Evolutionary conservation across 2,888 invertebrate species (phyloP).

Genomic region (Patella pellucida): DNA sequence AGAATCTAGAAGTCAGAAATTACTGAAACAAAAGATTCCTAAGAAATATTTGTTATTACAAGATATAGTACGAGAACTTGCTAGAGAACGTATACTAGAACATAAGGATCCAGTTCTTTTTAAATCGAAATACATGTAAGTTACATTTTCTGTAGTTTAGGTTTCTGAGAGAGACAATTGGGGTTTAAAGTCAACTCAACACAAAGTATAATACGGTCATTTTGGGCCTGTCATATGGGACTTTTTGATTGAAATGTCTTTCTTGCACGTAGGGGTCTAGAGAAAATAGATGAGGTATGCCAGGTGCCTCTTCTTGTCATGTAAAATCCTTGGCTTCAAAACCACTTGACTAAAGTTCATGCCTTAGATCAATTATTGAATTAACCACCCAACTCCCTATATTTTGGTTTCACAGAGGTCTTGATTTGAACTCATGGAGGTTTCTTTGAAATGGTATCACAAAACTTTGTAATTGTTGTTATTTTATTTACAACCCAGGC

Average conservation of each 20-base stretch:
- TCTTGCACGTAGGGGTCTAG: no score
- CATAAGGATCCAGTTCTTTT: constrained; percentile 72
- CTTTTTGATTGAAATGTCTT: no score
- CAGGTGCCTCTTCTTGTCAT: no score
- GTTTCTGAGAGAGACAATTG: no score
- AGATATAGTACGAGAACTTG: constrained; percentile 88
- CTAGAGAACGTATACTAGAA: constrained; percentile 77
- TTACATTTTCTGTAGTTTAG: not conserved
- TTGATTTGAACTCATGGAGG: not conserved
- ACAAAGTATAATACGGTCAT: no score
- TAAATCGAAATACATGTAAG: constrained; percentile 70
- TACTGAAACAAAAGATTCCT: constrained; percentile 94
- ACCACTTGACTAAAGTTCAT: no score
- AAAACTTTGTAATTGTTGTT: not conserved
- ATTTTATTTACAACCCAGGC: constrained; percentile 56
- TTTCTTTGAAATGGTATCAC: not conserved
- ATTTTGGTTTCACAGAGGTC: not conserved
- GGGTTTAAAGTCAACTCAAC: no score
- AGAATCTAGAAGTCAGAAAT: constrained; percentile 75
- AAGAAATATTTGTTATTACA: constrained; percentile 95
- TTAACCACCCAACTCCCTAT: not conserved
- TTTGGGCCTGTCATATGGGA: no score
- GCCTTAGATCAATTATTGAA: no score
- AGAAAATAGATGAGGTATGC: no score
- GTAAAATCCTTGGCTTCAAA: no score